These are phyloP conservation scores for Pediacus dermestoides DNA, from an alignment of 2,888 invertebrate species.

Conservation along the genomic window DNA sequence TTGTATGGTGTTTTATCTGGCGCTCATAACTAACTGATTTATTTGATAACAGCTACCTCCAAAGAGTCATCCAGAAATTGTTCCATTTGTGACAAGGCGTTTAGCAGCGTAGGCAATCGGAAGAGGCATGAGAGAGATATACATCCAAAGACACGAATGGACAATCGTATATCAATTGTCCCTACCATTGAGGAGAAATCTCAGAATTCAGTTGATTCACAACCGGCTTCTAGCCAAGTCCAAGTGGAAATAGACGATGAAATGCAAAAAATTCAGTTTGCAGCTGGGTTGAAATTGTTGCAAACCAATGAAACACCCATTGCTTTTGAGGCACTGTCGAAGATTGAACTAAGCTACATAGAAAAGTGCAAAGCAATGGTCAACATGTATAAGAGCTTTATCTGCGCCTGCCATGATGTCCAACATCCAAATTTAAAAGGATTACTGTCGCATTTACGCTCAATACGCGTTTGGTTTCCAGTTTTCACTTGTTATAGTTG, in stretches of 20 bases:
- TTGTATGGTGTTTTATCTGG: too few relatives aligned
- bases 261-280: slow-evolving; percentile 44
- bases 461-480: slow-evolving; percentile 51
- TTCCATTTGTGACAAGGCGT: slow-evolving; percentile 38
- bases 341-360: slow-evolving; percentile 42
- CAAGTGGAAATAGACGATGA: slow-evolving; percentile 22
- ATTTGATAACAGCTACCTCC: slow-evolving; percentile 14
- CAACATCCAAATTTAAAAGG: slow-evolving; percentile 38
- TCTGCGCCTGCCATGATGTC: slow-evolving; percentile 45
- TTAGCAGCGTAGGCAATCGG: slow-evolving; percentile 38
- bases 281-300: slow-evolving; percentile 42
- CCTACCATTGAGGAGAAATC: neutral
- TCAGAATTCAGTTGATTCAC: slow-evolving; percentile 4
- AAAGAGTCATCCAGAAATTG: slow-evolving; percentile 35
- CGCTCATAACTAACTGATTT: slow-evolving; percentile 11
- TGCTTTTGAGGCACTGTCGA: slow-evolving; percentile 37
- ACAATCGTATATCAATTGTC: neutral
- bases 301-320: slow-evolving; percentile 37
- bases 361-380: slow-evolving; percentile 46
- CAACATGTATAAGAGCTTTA: slow-evolving; percentile 39
- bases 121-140: slow-evolving; percentile 39
- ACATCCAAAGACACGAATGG: slow-evolving; percentile 18
- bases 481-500: slow-evolving; percentile 63
- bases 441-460: slow-evolving; percentile 42
- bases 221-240: neutral